These are phyloP conservation scores for Drusus annulatus DNA, from an alignment of 1,140 invertebrate species.

Conservation along the genomic window DNA sequence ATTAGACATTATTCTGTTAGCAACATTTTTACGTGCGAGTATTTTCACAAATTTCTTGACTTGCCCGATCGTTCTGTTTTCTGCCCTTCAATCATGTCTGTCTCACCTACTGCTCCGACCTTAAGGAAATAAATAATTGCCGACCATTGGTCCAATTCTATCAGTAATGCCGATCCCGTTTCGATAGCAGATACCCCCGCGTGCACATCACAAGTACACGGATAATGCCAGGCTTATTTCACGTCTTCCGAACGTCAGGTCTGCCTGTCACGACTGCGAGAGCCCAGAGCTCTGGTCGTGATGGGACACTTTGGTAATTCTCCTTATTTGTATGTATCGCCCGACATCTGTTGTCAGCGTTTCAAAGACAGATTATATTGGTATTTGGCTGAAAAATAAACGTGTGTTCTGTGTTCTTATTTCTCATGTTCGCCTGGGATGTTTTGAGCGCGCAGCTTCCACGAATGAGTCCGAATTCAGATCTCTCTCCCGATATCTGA, in stretches of 20 bases:
- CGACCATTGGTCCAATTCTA: constrained; percentile 15
- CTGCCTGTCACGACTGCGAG: constrained; percentile 7
- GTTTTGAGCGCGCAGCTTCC: too few relatives aligned
- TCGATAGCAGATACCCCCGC: constrained; percentile 14
- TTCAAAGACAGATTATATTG: not conserved
- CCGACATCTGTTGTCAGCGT: constrained; percentile 2
- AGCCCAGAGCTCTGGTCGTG: constrained; percentile 10
- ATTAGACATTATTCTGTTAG: too few relatives aligned
- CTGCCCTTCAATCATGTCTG: not conserved
- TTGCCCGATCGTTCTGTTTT: not conserved
- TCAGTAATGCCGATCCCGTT: constrained; percentile 12
- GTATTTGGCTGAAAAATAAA: too few relatives aligned
- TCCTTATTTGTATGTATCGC: constrained; percentile 8
- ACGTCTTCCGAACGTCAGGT: constrained; percentile 6
- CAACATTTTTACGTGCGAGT: not conserved
- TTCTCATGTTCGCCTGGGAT: too few relatives aligned
- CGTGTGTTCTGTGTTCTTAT: too few relatives aligned
- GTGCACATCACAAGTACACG: not conserved
- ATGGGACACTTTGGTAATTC: constrained; percentile 30
- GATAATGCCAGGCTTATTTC: not conserved
- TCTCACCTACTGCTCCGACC: not conserved
- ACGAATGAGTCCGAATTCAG: too few relatives aligned
- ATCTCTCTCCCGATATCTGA: too few relatives aligned
- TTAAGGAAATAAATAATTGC: constrained; percentile 22
- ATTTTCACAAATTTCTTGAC: not conserved